These are phyloP conservation scores for Cataglyphis rosenhaueri DNA, from an alignment of 2,888 invertebrate genomes.

Conservation along the genomic window DNA sequence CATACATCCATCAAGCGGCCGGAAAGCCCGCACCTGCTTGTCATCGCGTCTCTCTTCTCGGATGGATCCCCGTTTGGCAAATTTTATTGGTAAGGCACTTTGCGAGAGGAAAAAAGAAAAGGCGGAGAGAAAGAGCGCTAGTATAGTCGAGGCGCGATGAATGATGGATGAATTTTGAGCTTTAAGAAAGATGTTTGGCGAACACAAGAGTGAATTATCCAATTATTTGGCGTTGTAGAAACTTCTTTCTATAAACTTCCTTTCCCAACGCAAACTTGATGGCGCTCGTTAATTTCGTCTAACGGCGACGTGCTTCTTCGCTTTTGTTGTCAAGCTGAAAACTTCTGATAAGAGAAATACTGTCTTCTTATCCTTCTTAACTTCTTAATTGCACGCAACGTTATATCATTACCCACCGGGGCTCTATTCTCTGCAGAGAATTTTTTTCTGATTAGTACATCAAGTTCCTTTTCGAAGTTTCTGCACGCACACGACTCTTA, in stretches of 20 bases:
- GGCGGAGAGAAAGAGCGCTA: neutral
- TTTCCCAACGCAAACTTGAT: neutral
- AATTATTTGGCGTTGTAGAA: slow-evolving; percentile 10
- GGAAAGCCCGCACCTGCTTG: neutral
- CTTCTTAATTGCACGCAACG: slow-evolving; percentile 52
- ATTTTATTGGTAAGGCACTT: slow-evolving; percentile 42
- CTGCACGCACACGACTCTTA: neutral
- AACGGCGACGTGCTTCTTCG: slow-evolving; percentile 4
- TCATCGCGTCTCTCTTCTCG: slow-evolving; percentile 7
- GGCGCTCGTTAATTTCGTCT: slow-evolving; percentile 42
- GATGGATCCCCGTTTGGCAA: neutral
- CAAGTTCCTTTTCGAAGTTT: slow-evolving; percentile 27
- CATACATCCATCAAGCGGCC: slow-evolving; percentile 30
- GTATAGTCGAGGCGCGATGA: neutral
- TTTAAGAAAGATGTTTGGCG: neutral
- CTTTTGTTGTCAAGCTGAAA: slow-evolving; percentile 44
- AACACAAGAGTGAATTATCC: slow-evolving; percentile 32
- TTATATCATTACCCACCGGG: slow-evolving; percentile 12
- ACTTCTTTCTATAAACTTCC: slow-evolving; percentile 3
- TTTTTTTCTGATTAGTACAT: neutral
- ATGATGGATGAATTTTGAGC: slow-evolving; percentile 36
- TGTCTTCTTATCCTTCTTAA: slow-evolving; percentile 6
- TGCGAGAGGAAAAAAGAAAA: neutral
- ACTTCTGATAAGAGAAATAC: slow-evolving; percentile 49
- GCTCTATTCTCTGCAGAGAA: neutral